These are phyloP conservation scores for Plectropomus leopardus DNA, from an alignment of 2,113 vertebrate genomes.

Conservation along the genomic window DNA sequence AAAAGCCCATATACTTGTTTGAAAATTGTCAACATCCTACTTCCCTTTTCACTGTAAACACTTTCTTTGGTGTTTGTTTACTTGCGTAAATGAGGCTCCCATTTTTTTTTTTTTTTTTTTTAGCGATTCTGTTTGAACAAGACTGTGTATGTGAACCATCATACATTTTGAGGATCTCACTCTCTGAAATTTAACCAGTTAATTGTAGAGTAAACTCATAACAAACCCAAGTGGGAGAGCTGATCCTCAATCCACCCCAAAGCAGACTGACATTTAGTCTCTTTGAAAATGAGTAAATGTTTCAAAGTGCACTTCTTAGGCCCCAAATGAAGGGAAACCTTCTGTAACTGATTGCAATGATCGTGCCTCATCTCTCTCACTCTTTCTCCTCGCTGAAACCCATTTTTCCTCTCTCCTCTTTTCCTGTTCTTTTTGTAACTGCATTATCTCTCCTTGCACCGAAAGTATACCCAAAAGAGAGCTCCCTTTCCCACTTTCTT, in stretches of 20 bases:
- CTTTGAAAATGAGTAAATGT: conserved; percentile 63
- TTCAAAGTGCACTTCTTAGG: conserved; percentile 58
- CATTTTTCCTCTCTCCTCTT: neutral
- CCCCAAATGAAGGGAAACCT: conserved; percentile 71
- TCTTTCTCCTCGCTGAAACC: conserved; percentile 19
- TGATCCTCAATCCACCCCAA: conserved; percentile 41
- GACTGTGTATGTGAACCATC: conserved; percentile 22
- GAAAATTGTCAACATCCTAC: conserved; percentile 22
- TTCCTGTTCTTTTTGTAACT: too few relatives aligned
- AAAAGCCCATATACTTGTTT: conserved; percentile 20
- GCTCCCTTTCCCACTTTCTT: conserved; percentile 7
- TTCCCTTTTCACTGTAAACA: conserved; percentile 57
- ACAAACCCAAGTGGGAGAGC: conserved; percentile 51
- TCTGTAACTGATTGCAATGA: conserved; percentile 67
- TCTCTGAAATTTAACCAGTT: conserved; percentile 47
- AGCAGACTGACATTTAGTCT: conserved; percentile 50
- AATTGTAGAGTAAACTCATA: conserved; percentile 54
- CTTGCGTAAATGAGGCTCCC: conserved; percentile 49
- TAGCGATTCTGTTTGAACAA: conserved; percentile 27
- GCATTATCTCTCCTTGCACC: neutral
- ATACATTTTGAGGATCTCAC: conserved; percentile 35
- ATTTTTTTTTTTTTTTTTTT: too few relatives aligned
- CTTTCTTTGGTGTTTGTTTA: conserved; percentile 59
- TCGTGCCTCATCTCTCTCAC: conserved; percentile 51
- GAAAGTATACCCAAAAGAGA: neutral